Evolutionary conservation across 2,797 vertebrate genomes (phyloP), one percentile per base, ranked within the genome.

Genomic region (Tolypeutes matacus): DNA sequence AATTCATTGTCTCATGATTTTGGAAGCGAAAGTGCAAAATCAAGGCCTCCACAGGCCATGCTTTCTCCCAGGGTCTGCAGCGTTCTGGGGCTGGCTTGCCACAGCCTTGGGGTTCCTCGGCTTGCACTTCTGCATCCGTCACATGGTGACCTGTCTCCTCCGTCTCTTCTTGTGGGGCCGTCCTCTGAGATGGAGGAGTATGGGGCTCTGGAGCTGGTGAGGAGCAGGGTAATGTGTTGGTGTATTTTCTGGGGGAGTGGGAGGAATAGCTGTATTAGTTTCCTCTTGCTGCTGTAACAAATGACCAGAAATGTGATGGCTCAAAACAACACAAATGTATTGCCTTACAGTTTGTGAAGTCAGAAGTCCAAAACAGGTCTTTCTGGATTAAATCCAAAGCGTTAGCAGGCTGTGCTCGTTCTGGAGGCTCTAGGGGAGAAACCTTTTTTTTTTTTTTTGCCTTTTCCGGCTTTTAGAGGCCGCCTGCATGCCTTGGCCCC

Each of bases 401-500:
- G 11, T 49, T 3, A 3, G 23, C 27, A 23, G 3, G 17, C 15
- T 46, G 11, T 36, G 27, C 18, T 39, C 29, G 51, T 46, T 60
- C 56, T 65, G 46, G 51, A 46, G 25, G 27, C 15, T 84, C 1
- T 9, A 65, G 77, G 34, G 25, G 2, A 80, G 12, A 39, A 7
- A 23, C 62, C 29, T 0, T 69, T 46, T 73, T 69, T 56, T 25
- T 0, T 69, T 46, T 73, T 69, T 56, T 25, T 62, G 86, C 25
- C 4, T n/a, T 42, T 70, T 60, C 36, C 13, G 46, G 65, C 34
- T 53, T n/a, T 7, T 17, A 23, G 86, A 76, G 42, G 29, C 21
- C 4, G 18, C 12, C 3, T 3, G 0, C 10, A 1, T 58, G 25
- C 18, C 69, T 60, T n/a, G 60, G 60, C 9, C 13, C n/a, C 10